phyloP scores from a whole-genome alignment of 2,797 vertebrate species.

The Mormyrus proboscirostris region DNA sequence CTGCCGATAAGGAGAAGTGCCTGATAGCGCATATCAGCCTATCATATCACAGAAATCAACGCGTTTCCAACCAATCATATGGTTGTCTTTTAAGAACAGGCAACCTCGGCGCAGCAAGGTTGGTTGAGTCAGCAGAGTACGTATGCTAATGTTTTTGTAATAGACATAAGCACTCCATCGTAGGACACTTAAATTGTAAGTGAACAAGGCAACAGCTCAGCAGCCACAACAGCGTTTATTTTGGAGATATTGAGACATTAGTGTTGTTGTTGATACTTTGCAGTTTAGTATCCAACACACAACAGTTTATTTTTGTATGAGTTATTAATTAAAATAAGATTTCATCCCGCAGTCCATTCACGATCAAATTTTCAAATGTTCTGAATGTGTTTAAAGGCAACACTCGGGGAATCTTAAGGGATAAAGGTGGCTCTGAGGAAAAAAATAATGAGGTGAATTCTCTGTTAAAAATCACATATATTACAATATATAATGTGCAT shows the following conservation, averaged over 20 bases:
- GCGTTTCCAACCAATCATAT: not conserved
- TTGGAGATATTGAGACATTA: no score
- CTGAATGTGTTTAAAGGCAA: not conserved
- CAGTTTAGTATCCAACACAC: no score
- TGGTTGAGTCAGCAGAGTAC: not conserved
- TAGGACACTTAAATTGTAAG: not conserved
- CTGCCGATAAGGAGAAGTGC: no score
- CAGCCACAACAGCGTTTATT: not conserved
- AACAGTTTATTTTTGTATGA: not conserved
- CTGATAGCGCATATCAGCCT: no score
- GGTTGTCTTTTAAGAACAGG: not conserved
- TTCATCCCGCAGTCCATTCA: not conserved
- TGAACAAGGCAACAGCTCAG: not conserved
- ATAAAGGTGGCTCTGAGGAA: not conserved
- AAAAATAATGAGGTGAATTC: not conserved
- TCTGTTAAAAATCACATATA: not conserved
- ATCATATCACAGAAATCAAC: not conserved
- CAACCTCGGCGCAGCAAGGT: not conserved
- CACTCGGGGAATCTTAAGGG: not conserved
- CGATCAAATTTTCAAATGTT: not conserved
- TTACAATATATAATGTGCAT: not conserved
- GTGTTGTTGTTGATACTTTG: no score
- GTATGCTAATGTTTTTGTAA: not conserved
- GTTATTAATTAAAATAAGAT: no score
- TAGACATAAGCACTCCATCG: not conserved